Percentiles rank a stretch among this genome's conserved stretches.
These are phyloP conservation scores for Halichoeres trimaculatus DNA, from an alignment of 2,113 vertebrate species.

Conservation along the genomic window DNA sequence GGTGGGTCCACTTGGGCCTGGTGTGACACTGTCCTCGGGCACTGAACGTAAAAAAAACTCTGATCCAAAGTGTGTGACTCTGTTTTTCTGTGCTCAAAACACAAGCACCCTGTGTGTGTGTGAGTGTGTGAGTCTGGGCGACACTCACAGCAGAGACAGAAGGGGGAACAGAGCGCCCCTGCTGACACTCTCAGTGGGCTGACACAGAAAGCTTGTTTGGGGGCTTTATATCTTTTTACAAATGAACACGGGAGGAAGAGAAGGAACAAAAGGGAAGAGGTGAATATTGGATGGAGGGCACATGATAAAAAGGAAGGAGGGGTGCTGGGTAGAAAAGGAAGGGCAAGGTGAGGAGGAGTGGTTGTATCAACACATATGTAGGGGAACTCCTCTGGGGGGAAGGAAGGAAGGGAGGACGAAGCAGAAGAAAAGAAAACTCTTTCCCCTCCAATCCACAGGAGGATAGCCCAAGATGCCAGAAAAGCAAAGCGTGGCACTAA, in stretches of 20 bases:
- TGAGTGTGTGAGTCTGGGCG: slow-evolving; percentile 36
- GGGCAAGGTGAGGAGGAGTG: slow-evolving; percentile 17
- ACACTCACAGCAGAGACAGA: slow-evolving; percentile 67
- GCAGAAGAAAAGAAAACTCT: slow-evolving; percentile 63
- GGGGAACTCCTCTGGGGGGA: slow-evolving; percentile 62
- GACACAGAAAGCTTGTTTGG: slow-evolving; percentile 78
- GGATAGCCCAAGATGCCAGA: slow-evolving; percentile 65
- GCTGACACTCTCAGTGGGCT: slow-evolving; percentile 74
- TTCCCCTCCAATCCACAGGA: slow-evolving; percentile 64
- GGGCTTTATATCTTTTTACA: slow-evolving; percentile 78
- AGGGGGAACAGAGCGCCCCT: slow-evolving; percentile 63
- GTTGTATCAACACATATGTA: slow-evolving; percentile 8
- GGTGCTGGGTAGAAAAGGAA: slow-evolving; percentile 13
- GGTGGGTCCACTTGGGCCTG: slow-evolving; percentile 2
- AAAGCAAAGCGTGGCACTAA: slow-evolving; percentile 63
- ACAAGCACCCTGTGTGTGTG: slow-evolving; percentile 21
- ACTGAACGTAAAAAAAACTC: slow-evolving; percentile 16
- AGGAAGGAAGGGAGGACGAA: slow-evolving; percentile 69
- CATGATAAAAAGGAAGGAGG: slow-evolving; percentile 11
- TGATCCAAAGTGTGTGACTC: slow-evolving; percentile 12
- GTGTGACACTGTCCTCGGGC: slow-evolving; percentile 15
- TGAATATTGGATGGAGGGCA: slow-evolving; percentile 27
- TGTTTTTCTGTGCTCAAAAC: slow-evolving; percentile 36
- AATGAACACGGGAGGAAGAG: slow-evolving; percentile 42
- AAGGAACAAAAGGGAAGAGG: slow-evolving; percentile 50